Evolutionary conservation across 2,113 vertebrate genomes (phyloP), one percentile per base, ranked within the genome.

Genomic region (Toxotes chatareus): DNA sequence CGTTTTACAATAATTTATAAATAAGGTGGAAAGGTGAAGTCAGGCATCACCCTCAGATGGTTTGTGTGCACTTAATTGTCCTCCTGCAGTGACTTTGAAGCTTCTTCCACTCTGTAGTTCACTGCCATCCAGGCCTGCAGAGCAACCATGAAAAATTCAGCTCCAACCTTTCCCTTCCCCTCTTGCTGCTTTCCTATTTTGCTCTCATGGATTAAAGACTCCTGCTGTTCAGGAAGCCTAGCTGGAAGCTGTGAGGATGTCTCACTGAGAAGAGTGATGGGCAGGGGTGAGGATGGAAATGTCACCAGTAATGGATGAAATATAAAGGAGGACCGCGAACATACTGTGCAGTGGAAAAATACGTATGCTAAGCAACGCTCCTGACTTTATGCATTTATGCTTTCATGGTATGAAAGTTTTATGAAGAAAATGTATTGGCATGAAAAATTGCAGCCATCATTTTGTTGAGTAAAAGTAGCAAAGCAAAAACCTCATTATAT

Each of bases 81-180:
- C 47, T 14, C 76, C 67, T 10, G 66, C 53, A 0, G 80, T 68
- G 86, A 76, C 88, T 91, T 91, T 91, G 78, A 90, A 89, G 85
- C 73, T 71, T 27, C 57, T 44, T 55, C 70, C 36, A 16, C 83
- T 74, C 79, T 56, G 81, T 10, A 71, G 83, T 82, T 83, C 74
- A 42, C 44, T 3, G 32, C 65, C 77, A 72, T 56, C 64, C 56
- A 46, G 73, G 59, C 84, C 89, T 70, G 86, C 86, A 77, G 90
- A 87, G 88, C 78, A 59, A 57, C 78, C 92, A 95, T 96, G 42
- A 96, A 96, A 95, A 90, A 96, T 96, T 92, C 88, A 95, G 77
- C 64, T 66, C 47, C 82, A 91, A 94, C 94, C 94, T 95, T 95
- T 94, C 62, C 73, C 77, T 85, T 73, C 32, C 80, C 67, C 76